Evolutionary conservation across 2,888 invertebrate genomes (phyloP).

Genomic region (Drosophila phalerata): DNA sequence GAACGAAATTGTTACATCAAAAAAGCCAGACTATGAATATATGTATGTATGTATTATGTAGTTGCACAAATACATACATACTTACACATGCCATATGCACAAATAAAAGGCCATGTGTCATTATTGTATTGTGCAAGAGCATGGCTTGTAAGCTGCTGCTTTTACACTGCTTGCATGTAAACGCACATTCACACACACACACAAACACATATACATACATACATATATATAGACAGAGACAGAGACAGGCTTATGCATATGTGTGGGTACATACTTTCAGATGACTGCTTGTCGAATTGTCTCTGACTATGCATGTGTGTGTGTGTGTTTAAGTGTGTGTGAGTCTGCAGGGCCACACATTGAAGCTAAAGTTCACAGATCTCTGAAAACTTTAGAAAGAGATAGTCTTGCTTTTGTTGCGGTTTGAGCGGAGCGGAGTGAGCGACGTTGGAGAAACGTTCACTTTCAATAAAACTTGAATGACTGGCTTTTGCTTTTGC

Average conservation of each 20-base stretch:
- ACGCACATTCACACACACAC: conserved; percentile 19
- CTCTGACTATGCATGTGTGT: background rate
- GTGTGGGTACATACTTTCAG: conserved; percentile 18
- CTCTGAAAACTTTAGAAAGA: conserved; percentile 71
- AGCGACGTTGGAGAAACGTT: conserved; percentile 63
- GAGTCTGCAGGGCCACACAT: conserved; percentile 71
- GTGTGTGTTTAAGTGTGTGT: conserved; percentile 12
- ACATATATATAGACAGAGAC: background rate
- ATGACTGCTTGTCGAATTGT: conserved; percentile 21
- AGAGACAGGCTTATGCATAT: conserved; percentile 2
- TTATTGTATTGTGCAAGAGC: conserved; percentile 76
- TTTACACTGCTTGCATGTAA: conserved; percentile 33
- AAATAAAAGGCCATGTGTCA: conserved; percentile 61
- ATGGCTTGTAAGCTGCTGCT: conserved; percentile 71
- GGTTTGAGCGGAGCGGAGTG: conserved; percentile 31
- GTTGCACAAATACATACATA: conserved; percentile 5
- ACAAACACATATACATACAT: background rate
- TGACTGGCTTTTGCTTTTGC: conserved; percentile 78
- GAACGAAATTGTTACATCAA: conserved; percentile 23
- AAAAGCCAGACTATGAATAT: conserved; percentile 33
- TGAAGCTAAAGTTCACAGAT: conserved; percentile 78
- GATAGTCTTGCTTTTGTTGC: conserved; percentile 75
- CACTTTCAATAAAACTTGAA: conserved; percentile 78
- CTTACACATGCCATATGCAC: conserved; percentile 24
- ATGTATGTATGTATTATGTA: conserved; percentile 23